Evolutionary conservation across 2,113 vertebrate genomes (phyloP).

Genomic region (Castor canadensis): DNA sequence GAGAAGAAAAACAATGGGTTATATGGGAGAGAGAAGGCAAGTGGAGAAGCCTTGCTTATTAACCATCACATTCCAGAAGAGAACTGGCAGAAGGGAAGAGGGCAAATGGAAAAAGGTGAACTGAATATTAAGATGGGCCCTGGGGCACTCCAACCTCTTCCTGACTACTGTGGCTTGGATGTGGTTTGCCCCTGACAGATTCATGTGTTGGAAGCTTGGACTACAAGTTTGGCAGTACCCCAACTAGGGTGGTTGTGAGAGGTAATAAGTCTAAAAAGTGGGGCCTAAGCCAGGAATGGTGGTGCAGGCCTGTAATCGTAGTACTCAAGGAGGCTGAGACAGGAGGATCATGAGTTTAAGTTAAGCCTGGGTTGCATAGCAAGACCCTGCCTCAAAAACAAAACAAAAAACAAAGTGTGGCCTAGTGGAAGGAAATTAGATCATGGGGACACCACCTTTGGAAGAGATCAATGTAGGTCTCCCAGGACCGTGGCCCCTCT

Average conservation of each 20-base stretch:
- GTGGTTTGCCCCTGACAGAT: neutral
- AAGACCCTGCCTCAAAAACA: neutral
- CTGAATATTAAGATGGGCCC: too few relatives aligned
- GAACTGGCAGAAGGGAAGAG: neutral
- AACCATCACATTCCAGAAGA: neutral
- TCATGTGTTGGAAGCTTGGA: neutral
- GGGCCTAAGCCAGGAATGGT: neutral
- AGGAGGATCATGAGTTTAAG: neutral
- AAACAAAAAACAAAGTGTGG: neutral
- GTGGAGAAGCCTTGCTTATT: accelerated
- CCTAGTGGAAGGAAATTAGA: neutral
- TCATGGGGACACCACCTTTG: neutral
- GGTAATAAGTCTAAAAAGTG: neutral
- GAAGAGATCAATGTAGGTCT: neutral
- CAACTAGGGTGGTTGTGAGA: neutral
- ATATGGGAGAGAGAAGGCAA: neutral
- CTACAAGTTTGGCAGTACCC: neutral
- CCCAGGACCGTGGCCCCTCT: too few relatives aligned
- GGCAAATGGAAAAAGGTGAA: neutral
- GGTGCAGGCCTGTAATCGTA: neutral
- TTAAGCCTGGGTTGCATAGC: neutral
- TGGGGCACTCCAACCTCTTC: neutral
- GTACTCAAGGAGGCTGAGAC: neutral
- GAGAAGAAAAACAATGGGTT: neutral
- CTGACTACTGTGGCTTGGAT: neutral